Evolutionary conservation across 2,113 vertebrate genomes (phyloP).

Genomic region (Nibea albiflora): DNA sequence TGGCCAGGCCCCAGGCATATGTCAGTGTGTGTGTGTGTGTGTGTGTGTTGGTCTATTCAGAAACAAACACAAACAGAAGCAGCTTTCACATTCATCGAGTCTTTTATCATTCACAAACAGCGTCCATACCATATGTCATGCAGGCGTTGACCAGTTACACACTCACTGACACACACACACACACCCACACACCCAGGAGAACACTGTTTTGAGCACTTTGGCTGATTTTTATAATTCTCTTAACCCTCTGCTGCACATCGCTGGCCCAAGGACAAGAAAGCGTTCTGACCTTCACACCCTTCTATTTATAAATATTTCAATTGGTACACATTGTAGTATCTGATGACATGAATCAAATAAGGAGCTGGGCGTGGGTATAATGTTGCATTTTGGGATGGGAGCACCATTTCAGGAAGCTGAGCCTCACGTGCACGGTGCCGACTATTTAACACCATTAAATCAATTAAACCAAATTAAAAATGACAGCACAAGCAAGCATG

Average conservation of each 20-base stretch:
- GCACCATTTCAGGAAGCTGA: neutral
- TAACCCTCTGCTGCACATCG: neutral
- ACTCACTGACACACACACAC: neutral
- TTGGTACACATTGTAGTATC: neutral
- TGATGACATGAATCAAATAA: neutral
- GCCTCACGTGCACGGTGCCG: neutral
- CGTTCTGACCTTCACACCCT: neutral
- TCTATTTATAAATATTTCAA: neutral
- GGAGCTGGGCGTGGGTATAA: neutral
- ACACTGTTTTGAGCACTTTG: neutral
- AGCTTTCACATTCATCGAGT: constrained; percentile 25
- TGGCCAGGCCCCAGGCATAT: constrained; percentile 64
- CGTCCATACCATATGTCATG: constrained; percentile 40
- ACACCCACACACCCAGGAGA: no score
- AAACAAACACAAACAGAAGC: constrained; percentile 50
- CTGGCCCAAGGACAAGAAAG: neutral
- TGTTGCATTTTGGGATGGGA: neutral
- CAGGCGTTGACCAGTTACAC: constrained; percentile 31
- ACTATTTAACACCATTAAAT: neutral
- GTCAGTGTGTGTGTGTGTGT: constrained; percentile 36
- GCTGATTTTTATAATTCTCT: neutral
- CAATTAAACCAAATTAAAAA: neutral
- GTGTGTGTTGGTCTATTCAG: constrained; percentile 28
- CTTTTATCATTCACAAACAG: constrained; percentile 48
- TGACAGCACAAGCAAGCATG: neutral